phyloP scores from a whole-genome alignment of 2,113 vertebrate genomes.

The Dipodomys spectabilis region DNA sequence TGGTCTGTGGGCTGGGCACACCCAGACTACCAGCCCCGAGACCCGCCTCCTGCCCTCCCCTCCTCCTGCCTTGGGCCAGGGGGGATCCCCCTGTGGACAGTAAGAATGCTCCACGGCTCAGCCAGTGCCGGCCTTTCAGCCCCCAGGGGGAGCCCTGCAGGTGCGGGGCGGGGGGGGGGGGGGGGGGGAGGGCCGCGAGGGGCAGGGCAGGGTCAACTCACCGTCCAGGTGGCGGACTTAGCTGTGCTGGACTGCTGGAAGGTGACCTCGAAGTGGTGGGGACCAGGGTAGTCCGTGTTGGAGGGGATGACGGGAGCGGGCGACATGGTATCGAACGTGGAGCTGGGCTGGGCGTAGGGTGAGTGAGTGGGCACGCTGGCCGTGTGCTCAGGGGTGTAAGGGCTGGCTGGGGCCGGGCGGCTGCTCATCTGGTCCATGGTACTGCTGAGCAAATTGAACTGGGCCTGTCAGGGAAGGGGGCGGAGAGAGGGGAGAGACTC shows the following conservation, averaged over 20 bases:
- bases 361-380: conserved; percentile 97
- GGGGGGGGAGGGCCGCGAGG: fast-evolving
- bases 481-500: conserved; percentile 82
- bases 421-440: conserved; percentile 98
- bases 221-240: conserved; percentile 99
- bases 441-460: conserved; percentile 99
- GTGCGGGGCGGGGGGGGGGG: fast-evolving
- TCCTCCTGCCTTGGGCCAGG: conserved; percentile 14
- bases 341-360: conserved; percentile 99
- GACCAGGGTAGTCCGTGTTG: conserved; percentile 98
- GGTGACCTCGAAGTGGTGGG: conserved; percentile 97
- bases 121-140: too few relatives aligned
- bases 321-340: conserved; percentile 98
- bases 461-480: conserved; percentile 91
- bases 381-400: conserved; percentile 96
- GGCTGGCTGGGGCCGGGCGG: conserved; percentile 94
- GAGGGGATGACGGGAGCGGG: conserved; percentile 98
- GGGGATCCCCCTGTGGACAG: not conserved
- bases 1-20: not conserved
- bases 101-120: not conserved
- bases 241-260: conserved; percentile 99
- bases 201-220: conserved; percentile 86
- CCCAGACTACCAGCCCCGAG: conserved; percentile 41
- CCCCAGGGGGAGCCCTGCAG: not conserved
- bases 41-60: conserved; percentile 33